Evolutionary conservation across 2,113 vertebrate genomes (phyloP).

Genomic region (Neolamprologus caudopunctatus): DNA sequence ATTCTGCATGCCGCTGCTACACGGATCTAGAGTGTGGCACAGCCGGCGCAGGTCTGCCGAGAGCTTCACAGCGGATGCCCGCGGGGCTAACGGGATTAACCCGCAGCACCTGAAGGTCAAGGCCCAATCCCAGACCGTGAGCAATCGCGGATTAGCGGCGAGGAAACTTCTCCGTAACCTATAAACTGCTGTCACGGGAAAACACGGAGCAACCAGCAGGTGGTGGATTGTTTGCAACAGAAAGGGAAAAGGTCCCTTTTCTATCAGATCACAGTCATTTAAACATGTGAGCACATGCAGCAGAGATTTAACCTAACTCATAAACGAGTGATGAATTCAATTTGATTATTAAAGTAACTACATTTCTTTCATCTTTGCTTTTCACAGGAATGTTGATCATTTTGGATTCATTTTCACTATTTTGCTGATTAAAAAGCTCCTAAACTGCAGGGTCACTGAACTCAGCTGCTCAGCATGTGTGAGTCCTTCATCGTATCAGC

Average conservation of each 20-base stretch:
- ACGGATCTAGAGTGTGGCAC: constrained; percentile 22
- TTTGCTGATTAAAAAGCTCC: neutral
- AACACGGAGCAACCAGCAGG: neutral
- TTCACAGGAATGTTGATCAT: neutral
- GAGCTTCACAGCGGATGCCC: constrained; percentile 11
- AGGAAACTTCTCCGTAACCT: neutral
- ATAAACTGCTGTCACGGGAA: neutral
- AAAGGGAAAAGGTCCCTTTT: neutral
- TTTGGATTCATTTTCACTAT: no score
- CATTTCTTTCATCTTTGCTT: neutral
- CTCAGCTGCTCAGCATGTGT: neutral
- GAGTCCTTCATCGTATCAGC: neutral
- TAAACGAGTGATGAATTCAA: neutral
- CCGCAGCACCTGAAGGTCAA: constrained; percentile 51
- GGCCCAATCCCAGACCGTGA: constrained; percentile 24
- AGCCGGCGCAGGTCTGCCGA: constrained; percentile 22
- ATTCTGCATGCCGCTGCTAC: constrained; percentile 37
- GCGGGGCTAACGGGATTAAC: constrained; percentile 54
- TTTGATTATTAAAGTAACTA: neutral
- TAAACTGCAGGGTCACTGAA: neutral
- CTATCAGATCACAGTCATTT: neutral
- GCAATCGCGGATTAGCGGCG: constrained; percentile 31
- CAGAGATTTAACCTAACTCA: neutral
- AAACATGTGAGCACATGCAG: neutral
- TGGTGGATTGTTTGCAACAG: neutral